Base-by-base conservation (phyloP, 1,140 invertebrate species). In the Drosophila lini region DNA sequence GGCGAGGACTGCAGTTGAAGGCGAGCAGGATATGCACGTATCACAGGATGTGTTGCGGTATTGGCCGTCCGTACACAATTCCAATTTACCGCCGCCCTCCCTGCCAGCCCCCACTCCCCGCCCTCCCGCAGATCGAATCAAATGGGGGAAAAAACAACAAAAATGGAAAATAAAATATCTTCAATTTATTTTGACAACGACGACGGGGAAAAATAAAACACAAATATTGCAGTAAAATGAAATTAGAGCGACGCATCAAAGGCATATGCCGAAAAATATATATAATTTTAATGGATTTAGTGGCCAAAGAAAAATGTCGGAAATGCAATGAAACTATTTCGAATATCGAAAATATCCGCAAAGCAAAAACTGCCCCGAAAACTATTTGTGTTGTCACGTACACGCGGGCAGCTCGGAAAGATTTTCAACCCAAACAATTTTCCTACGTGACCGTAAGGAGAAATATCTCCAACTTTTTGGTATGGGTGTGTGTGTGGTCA, bases 281-380 rank as follows among this genome's bases (percentile, higher is more conserved):
- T 82, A 89, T 89, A 81, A 81, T 89, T 89, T 89, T 89, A 89
- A 89, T 89, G 81, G 83, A 73, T 86, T 86, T 86, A 89, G 84
- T 86, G 84, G 80, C 80, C 80, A 74, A 60, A 76, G 71, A 59
- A 88, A 76, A 88, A 86, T 86, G 80, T 88, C 67, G 65, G 79
- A 88, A 82, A 86, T 88, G 78, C 74, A 77, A 77, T 77, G 67
- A 64, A 73, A 80, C 55, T 80, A 78, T 69, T 67, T 62, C 41
- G 56, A 74, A 44, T 55, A 65, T 75, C 38, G 42, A 34, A 75
- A 57, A 57, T 75, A 75, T 63, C 44, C 44, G 47, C 38, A 31
- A 32, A 74, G 53, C 47, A 65, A 58, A 32, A 44, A 31, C 13
- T 25, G 31, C 11, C 16, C 44, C 40, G 61, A 78, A 81, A 89